phyloP scores from a whole-genome alignment of 2,888 invertebrate genomes.

The Dinocampus coccinellae region DNA sequence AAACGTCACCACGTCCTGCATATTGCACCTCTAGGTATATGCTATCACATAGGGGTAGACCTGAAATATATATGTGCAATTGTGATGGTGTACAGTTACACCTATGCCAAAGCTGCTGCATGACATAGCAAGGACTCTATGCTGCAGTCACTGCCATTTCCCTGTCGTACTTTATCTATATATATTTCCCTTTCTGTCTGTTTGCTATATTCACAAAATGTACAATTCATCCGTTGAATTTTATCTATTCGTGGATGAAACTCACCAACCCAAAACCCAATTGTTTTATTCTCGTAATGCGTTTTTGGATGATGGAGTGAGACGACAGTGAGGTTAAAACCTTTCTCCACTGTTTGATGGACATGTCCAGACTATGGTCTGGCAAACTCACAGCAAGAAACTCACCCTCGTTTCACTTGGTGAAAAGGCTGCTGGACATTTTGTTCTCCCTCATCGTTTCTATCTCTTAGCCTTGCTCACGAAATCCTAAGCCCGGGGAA shows the following conservation, averaged over 20 bases:
- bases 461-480: slow-evolving; percentile 3
- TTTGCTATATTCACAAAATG: slow-evolving; percentile 24
- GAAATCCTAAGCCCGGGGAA: not conserved
- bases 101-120: slow-evolving; percentile 40
- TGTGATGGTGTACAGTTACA: slow-evolving; percentile 9
- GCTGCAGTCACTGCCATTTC: slow-evolving; percentile 28
- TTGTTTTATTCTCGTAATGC: slow-evolving; percentile 1
- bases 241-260: not conserved
- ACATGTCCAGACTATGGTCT: slow-evolving; percentile 4
- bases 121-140: slow-evolving; percentile 36
- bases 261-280: not conserved
- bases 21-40: slow-evolving; percentile 56
- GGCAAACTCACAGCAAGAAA: slow-evolving; percentile 2
- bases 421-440: slow-evolving; percentile 10
- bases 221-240: not conserved
- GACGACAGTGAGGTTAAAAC: not conserved
- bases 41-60: slow-evolving; percentile 44
- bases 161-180: slow-evolving; percentile 21
- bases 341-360: not conserved
- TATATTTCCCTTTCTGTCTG: slow-evolving; percentile 20
- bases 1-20: slow-evolving; percentile 53
- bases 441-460: not conserved
- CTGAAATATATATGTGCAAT: slow-evolving; percentile 60
- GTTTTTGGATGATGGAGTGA: not conserved
- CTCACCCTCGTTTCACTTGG: slow-evolving; percentile 7